phyloP scores from a whole-genome alignment of 1,140 invertebrate species.

The Saccostrea cuccullata region DNA sequence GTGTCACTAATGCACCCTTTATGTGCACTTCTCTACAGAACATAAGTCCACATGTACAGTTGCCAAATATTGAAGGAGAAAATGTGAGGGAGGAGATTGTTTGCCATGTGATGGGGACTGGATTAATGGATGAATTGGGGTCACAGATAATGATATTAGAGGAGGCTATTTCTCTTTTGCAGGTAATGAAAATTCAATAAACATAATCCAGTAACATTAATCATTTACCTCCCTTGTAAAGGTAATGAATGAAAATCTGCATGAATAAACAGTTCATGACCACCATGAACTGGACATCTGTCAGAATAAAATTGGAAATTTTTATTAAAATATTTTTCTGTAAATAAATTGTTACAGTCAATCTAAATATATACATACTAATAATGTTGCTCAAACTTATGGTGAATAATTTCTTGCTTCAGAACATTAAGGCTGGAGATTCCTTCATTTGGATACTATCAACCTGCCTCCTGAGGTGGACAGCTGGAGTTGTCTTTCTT shows the following conservation, averaged over 20 bases:
- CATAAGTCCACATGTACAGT: not conserved
- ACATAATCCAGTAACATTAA: not conserved
- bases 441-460: conserved; percentile 48
- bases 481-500: conserved; percentile 59
- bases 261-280: too few relatives aligned
- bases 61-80: not conserved
- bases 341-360: too few relatives aligned
- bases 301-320: too few relatives aligned
- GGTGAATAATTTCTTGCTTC: not conserved
- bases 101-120: not conserved
- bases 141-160: not conserved
- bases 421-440: conserved; percentile 41
- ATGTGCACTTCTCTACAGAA: not conserved
- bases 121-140: not conserved
- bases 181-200: not conserved
- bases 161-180: not conserved
- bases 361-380: not conserved
- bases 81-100: not conserved
- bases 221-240: too few relatives aligned
- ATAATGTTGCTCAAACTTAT: too few relatives aligned
- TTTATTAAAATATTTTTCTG: too few relatives aligned
- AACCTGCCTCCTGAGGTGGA: conserved; percentile 52
- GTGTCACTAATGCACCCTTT: too few relatives aligned
- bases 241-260: too few relatives aligned
- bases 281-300: too few relatives aligned